Evolutionary conservation across 30 jellyfish, hydroid and myxozoan genomes (phyloP).

Genomic region (Turritopsis rubra): DNA sequence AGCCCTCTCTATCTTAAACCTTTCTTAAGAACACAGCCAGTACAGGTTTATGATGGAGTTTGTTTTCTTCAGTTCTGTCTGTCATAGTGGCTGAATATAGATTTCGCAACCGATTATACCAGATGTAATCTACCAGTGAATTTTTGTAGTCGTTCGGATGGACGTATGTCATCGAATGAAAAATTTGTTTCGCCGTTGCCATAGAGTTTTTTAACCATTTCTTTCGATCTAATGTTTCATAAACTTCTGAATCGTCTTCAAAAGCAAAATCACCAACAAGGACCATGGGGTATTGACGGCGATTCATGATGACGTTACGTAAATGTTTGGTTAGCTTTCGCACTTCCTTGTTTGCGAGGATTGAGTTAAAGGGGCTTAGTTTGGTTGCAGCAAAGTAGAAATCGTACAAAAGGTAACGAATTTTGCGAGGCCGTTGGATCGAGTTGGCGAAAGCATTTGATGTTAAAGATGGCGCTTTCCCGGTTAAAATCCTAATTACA

Average conservation of each 20-base stretch:
- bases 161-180: neutral
- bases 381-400: constrained; percentile 4
- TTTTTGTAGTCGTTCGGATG: neutral
- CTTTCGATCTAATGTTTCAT: neutral
- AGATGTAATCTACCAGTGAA: constrained; percentile 3
- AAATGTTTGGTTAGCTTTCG: neutral
- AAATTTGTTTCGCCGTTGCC: constrained; percentile 6
- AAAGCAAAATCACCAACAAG: neutral
- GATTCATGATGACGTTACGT: neutral
- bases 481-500: neutral
- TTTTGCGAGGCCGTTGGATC: neutral
- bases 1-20: neutral
- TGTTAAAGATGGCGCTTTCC: neutral
- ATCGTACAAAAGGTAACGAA: constrained; percentile 3
- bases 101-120: neutral
- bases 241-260: constrained; percentile 6
- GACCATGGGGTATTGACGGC: neutral
- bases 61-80: neutral
- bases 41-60: neutral
- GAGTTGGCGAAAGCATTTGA: neutral
- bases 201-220: neutral
- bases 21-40: neutral
- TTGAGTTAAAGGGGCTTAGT: neutral
- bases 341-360: neutral
- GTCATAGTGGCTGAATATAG: constrained; percentile 11